These are phyloP conservation scores for Coecobrya sp. DNA, from an alignment of 2,888 invertebrate genomes.

Conservation along the genomic window DNA sequence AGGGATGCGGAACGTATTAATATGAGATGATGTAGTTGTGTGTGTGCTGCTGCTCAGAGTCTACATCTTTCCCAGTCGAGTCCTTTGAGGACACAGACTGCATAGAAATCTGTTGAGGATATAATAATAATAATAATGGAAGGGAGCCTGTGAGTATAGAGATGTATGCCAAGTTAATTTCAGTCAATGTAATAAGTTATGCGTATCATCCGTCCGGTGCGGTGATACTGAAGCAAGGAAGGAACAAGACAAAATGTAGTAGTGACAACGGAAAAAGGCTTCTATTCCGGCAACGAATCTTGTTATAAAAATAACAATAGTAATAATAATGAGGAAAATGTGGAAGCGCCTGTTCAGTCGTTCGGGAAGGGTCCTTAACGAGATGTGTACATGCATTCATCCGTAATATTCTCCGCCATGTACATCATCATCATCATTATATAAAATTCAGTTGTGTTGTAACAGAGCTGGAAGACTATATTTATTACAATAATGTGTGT, in stretches of 20 bases:
- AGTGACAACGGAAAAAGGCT: conserved; percentile 26
- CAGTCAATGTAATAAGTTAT: background rate
- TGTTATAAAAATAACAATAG: conserved; percentile 31
- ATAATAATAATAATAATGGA: background rate
- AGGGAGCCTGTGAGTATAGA: background rate
- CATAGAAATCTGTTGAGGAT: conserved; percentile 68
- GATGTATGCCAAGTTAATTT: background rate
- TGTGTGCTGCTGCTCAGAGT: conserved; percentile 27
- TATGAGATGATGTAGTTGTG: conserved; percentile 73
- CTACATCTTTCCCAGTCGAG: conserved; percentile 26
- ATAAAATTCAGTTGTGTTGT: background rate
- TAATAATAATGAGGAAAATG: conserved; percentile 38
- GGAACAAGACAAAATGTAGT: conserved; percentile 26
- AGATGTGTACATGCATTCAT: conserved; percentile 27
- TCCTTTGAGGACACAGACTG: conserved; percentile 48
- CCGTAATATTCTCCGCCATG: background rate
- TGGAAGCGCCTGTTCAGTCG: background rate
- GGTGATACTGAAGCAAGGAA: background rate
- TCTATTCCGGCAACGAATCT: conserved; percentile 12
- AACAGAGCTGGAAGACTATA: background rate
- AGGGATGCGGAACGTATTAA: conserved; percentile 55
- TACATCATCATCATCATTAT: background rate
- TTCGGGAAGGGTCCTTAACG: conserved; percentile 29
- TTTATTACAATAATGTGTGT: background rate
- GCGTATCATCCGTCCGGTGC: conserved; percentile 40